Percentiles rank a stretch among this genome's conserved stretches.
Conservation (phyloP, 2,113 vertebrate species). For the Illadopsis cleaveri region DNA sequence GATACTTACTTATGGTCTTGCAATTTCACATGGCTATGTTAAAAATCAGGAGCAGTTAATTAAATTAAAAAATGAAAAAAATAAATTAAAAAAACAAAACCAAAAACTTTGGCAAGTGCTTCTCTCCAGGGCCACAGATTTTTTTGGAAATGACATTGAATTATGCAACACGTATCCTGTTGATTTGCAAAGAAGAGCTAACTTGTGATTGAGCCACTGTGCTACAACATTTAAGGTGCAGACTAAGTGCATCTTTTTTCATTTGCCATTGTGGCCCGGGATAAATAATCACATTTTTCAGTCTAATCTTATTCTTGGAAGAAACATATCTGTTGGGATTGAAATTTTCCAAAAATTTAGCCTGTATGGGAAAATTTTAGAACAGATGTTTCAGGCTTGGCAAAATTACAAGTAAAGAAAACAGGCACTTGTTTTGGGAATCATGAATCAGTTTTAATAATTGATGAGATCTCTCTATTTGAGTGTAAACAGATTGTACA, state of each 20-base stretch:
- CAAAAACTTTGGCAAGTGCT: not conserved
- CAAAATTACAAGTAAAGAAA: slow-evolving; percentile 15
- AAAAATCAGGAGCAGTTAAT: not conserved
- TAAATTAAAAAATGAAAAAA: not conserved
- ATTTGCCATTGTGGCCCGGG: not conserved
- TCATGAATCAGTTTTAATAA: not conserved
- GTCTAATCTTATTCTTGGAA: slow-evolving; percentile 24
- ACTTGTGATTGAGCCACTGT: not conserved
- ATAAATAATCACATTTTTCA: not conserved
- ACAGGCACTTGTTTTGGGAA: not conserved
- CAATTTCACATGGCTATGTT: not conserved
- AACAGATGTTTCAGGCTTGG: slow-evolving; percentile 24
- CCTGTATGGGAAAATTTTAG: slow-evolving; percentile 14
- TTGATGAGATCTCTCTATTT: not conserved
- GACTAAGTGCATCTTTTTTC: not conserved
- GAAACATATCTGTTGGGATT: not conserved
- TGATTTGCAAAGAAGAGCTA: not conserved
- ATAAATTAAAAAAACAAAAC: not conserved
- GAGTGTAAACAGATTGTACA: not conserved
- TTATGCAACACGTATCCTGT: not conserved
- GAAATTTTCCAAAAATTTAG: slow-evolving; percentile 29
- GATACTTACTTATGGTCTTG: not conserved
- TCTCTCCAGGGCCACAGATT: not conserved
- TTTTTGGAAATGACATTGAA: not conserved
- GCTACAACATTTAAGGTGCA: not conserved